Conservation (phyloP, 2,113 vertebrate genomes). For the Crocuta crocuta region DNA sequence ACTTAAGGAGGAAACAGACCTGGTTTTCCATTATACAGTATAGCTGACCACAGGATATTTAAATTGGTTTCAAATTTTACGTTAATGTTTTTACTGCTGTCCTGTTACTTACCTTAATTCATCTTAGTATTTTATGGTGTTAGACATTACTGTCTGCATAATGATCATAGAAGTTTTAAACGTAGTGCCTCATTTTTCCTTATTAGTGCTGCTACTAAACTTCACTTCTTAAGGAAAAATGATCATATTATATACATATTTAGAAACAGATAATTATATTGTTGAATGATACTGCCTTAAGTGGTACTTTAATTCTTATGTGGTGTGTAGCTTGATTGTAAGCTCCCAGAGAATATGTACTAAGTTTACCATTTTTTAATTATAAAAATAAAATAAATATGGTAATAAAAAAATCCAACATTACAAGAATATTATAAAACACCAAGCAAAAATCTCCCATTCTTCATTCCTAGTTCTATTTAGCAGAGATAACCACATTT, state of each 20-base stretch:
- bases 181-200: constrained; percentile 46
- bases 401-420: constrained; percentile 52
- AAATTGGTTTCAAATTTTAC: constrained; percentile 75
- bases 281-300: neutral
- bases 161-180: constrained; percentile 68
- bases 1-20: constrained; percentile 56
- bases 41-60: constrained; percentile 71
- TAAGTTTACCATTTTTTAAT: constrained; percentile 54
- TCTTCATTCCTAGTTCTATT: constrained; percentile 6
- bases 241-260: constrained; percentile 20
- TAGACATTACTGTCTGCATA: constrained; percentile 67
- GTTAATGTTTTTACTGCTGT: constrained; percentile 70
- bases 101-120: constrained; percentile 67
- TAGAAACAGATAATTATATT: constrained; percentile 60
- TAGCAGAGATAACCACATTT: constrained; percentile 22
- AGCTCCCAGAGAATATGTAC: constrained; percentile 11
- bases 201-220: constrained; percentile 55
- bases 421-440: constrained; percentile 52
- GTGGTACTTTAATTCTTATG: constrained; percentile 39
- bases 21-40: constrained; percentile 63
- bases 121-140: constrained; percentile 70
- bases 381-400: constrained; percentile 63
- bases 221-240: constrained; percentile 64
- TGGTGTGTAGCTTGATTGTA: constrained; percentile 13
- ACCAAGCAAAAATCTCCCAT: constrained; percentile 39